These are phyloP conservation scores for Phania funesta DNA, from an alignment of 2,888 invertebrate genomes.

Conservation along the genomic window DNA sequence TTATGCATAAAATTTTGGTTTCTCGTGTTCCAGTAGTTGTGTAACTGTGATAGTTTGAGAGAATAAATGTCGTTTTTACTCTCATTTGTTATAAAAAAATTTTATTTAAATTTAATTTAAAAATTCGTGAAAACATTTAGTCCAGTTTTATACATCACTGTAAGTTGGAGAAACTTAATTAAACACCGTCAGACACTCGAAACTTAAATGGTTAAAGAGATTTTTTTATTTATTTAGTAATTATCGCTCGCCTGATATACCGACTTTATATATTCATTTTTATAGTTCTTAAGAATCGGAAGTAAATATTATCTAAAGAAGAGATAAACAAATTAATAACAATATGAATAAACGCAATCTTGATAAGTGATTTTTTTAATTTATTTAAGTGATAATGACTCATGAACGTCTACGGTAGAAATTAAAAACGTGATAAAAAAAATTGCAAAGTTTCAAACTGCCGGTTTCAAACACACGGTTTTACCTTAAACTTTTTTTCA, in stretches of 20 bases:
- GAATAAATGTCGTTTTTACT: too few species aligned
- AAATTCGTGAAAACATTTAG: too few species aligned
- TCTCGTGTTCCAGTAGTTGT: too few species aligned
- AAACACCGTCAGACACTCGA: too few species aligned
- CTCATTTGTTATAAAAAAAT: too few species aligned
- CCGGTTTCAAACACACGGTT: not conserved
- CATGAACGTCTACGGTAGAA: not conserved
- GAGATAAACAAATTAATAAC: not conserved
- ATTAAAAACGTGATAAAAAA: not conserved
- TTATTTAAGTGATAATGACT: conserved; percentile 17
- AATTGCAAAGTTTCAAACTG: too few species aligned
- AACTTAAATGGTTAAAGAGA: too few species aligned
- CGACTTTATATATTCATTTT: conserved; percentile 23
- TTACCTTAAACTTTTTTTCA: not conserved
- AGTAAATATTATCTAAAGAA: conserved; percentile 42
- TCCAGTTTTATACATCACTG: too few species aligned
- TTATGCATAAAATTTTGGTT: too few species aligned
- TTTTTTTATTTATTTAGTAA: conserved; percentile 4
- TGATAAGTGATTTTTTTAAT: not conserved
- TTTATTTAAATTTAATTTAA: too few species aligned
- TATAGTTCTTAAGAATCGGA: conserved; percentile 44
- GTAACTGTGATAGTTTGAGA: too few species aligned
- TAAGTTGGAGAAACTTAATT: too few species aligned
- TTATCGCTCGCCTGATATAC: conserved; percentile 27
- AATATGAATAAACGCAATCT: conserved; percentile 15